Base-by-base conservation (phyloP, 1,140 invertebrate genomes). In the Triops longicaudatus region DNA sequence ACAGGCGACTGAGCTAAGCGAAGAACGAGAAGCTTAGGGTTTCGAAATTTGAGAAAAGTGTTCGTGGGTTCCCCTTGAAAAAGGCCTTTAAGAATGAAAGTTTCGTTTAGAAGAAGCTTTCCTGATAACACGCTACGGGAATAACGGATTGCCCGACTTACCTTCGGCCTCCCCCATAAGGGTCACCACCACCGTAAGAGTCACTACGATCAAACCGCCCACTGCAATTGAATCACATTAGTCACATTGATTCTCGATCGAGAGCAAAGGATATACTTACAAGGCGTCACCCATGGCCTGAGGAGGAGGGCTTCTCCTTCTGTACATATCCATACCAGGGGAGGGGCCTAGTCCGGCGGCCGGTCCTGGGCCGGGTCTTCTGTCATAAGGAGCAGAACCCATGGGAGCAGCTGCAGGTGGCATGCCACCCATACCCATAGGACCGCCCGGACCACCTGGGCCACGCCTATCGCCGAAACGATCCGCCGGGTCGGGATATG, bases 251-350 rank as follows among this genome's bases (percentile, higher is more conserved):
- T 14, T 14, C 10, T 6, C 17, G 17, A 63, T 63, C 50, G 14
- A 37, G 2, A 37, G 37, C 26, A 50, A 50, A 10, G 11, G 22
- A 0, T 27, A n/a, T 73, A 43, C 71, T 77, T 73, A 77, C 76
- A 73, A 77, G 31, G 76, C n/a, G 72, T 77, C 76, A 17, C 76
- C 72, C 17, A 77, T 78, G 1, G 77, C 74, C 44, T 76, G 37
- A 41, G 79, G 79, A 22, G 79, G 79, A 6, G 79, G 79, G 12
- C 76, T 76, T 41, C 79, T 77, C 73, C 79, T 78, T 28, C 79
- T 76, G 72, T 80, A 80, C 17, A 79, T 77, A 63, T 79, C 76
- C 73, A 77, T 72, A n/a, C 76, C 73, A 27, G 78, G 73, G 1
- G 78, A 75, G 26, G 79, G 77, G 26, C 73, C 73, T 31, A 79